Percentiles rank a stretch among this genome's conserved stretches.
phyloP scores from a whole-genome alignment of 2,113 vertebrate species.

The Psilopsiagon aymara region DNA sequence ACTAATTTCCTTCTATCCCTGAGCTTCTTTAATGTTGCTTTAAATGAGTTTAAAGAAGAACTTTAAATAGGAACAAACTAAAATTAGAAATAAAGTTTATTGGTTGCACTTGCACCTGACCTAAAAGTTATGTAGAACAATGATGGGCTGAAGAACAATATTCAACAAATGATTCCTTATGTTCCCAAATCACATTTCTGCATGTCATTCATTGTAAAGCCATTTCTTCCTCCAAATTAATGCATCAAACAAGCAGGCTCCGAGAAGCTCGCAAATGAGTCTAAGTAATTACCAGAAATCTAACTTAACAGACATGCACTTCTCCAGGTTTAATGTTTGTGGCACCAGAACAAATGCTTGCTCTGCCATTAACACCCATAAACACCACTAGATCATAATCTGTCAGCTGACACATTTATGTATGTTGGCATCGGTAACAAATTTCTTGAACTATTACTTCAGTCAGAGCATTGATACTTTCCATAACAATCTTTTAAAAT shows the following conservation, averaged over 20 bases:
- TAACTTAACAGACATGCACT: accelerated
- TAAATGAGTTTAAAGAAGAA: background rate
- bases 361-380: background rate
- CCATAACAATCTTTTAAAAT: background rate
- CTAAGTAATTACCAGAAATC: background rate
- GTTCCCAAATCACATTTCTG: background rate
- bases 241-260: background rate
- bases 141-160: background rate
- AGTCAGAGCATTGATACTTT: background rate
- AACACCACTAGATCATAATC: background rate
- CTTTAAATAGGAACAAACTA: background rate
- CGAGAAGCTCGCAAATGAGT: background rate
- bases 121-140: background rate
- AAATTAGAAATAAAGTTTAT: background rate
- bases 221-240: background rate
- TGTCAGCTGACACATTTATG: background rate
- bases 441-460: background rate
- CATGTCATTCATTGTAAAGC: background rate
- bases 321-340: background rate
- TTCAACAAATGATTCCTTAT: background rate
- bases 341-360: background rate
- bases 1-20: background rate
- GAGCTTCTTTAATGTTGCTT: background rate
- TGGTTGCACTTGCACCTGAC: background rate
- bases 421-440: background rate